A percentile compares a stretch with the other conserved stretches of the same genome.
phyloP scores from a whole-genome alignment of 2,797 vertebrate species.

The Xiphophorus birchmanni region DNA sequence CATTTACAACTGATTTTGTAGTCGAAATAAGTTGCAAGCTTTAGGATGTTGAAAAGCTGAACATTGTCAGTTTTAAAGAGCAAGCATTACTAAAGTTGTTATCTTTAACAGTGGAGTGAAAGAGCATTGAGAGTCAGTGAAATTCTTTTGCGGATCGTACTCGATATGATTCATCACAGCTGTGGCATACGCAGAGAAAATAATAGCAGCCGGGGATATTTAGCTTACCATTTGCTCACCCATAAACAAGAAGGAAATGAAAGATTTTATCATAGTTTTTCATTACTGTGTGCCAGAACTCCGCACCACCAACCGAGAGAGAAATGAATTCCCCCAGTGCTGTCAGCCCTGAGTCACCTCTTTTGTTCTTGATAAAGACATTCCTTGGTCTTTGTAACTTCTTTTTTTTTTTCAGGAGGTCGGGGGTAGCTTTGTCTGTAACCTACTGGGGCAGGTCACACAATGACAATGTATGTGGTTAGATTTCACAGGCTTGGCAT shows the following conservation, averaged over 20 bases:
- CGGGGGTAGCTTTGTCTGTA: slow-evolving; percentile 70
- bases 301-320: slow-evolving; percentile 83
- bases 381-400: slow-evolving; percentile 81
- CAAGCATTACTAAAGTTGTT: slow-evolving; percentile 1
- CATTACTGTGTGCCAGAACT: slow-evolving; percentile 78
- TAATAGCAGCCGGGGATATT: slow-evolving; percentile 73
- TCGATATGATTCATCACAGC: slow-evolving; percentile 74
- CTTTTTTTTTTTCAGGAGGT: slow-evolving; percentile 58
- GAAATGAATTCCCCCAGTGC: slow-evolving; percentile 83
- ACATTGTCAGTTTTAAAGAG: neutral
- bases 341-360: slow-evolving; percentile 78
- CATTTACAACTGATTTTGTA: neutral
- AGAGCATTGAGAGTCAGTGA: slow-evolving; percentile 30
- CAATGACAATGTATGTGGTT: slow-evolving; percentile 78
- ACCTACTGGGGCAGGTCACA: slow-evolving; percentile 73
- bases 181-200: slow-evolving; percentile 68
- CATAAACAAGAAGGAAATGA: slow-evolving; percentile 78
- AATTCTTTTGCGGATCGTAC: slow-evolving; percentile 71
- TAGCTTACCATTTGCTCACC: slow-evolving; percentile 72
- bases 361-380: slow-evolving; percentile 84
- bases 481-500: slow-evolving; percentile 77
- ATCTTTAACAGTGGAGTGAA: slow-evolving; percentile 34
- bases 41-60: neutral
- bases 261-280: slow-evolving; percentile 83
- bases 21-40: neutral